A percentile compares a stretch with the other conserved stretches of the same genome.
phyloP scores from a whole-genome alignment of 2,797 vertebrate genomes.

The Ciconia nigra region DNA sequence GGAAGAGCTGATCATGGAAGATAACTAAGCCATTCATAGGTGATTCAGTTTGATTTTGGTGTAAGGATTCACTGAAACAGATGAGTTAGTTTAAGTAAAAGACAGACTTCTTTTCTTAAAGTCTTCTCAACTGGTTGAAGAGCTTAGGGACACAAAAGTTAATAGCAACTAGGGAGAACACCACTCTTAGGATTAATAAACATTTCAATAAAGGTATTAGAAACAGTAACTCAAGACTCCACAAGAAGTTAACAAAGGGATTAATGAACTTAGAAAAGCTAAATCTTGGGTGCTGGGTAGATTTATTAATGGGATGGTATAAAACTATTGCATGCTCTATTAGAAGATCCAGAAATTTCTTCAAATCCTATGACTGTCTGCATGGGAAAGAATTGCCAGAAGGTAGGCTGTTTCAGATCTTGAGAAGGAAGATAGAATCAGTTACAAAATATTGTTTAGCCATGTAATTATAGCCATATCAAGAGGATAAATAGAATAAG shows the following conservation, averaged over 20 bases:
- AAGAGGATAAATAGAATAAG: not conserved
- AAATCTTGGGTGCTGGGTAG: not conserved
- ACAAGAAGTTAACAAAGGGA: not conserved
- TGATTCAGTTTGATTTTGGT: not conserved
- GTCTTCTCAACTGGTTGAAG: not conserved
- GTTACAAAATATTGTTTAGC: not conserved
- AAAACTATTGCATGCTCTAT: not conserved
- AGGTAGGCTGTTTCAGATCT: not conserved
- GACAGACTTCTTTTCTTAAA: not conserved
- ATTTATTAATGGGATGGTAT: not conserved
- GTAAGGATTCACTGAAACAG: not conserved
- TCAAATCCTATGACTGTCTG: not conserved
- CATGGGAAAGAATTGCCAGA: not conserved
- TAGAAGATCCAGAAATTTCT: not conserved
- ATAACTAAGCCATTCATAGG: not conserved
- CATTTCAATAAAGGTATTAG: not conserved
- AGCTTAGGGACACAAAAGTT: not conserved
- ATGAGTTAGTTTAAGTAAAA: not conserved
- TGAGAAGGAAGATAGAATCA: not conserved
- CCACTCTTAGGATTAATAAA: not conserved
- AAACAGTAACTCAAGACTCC: not conserved
- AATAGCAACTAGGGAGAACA: not conserved
- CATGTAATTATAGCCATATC: not conserved
- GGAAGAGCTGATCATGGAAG: not conserved
- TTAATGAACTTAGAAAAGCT: not conserved